Evolutionary conservation across 1,140 invertebrate species (phyloP).

Genomic region (Nomia melanderi): DNA sequence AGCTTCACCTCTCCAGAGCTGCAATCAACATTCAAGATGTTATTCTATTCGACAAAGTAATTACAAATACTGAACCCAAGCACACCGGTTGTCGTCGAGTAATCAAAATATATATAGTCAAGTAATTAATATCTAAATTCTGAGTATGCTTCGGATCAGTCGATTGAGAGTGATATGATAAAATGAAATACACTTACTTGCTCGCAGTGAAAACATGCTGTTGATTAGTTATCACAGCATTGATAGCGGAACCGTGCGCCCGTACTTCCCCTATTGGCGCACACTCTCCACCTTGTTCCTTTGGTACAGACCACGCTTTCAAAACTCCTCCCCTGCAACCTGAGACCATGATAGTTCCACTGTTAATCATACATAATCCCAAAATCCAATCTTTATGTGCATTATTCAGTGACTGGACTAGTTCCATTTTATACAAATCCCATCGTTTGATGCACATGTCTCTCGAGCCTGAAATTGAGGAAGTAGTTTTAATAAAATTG

Average conservation of each 20-base stretch:
- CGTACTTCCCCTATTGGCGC: conserved; percentile 86
- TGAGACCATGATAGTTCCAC: conserved; percentile 85
- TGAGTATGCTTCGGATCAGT: conserved; percentile 42
- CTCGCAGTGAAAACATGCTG: conserved; percentile 89
- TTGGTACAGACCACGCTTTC: conserved; percentile 81
- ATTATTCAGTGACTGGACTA: conserved; percentile 90
- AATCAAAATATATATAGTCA: not conserved
- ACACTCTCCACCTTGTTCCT: conserved; percentile 79
- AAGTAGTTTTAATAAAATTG: too few species aligned
- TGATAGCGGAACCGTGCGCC: conserved; percentile 88
- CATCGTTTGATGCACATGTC: conserved; percentile 95
- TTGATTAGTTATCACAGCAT: conserved; percentile 88
- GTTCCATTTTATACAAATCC: conserved; percentile 86
- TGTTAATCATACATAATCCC: conserved; percentile 86
- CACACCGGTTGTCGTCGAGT: conserved; percentile 9
- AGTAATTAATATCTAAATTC: not conserved
- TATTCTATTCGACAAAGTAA: conserved; percentile 56
- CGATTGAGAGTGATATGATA: conserved; percentile 7
- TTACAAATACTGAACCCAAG: conserved; percentile 33
- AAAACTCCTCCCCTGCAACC: conserved; percentile 90
- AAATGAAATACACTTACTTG: conserved; percentile 81
- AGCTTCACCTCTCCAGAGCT: conserved; percentile 81
- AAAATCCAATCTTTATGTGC: conserved; percentile 95
- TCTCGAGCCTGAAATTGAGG: conserved; percentile 82
- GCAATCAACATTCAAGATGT: conserved; percentile 77